Evolutionary conservation across 2,797 vertebrate genomes (phyloP).

Genomic region (Lerista edwardsae): DNA sequence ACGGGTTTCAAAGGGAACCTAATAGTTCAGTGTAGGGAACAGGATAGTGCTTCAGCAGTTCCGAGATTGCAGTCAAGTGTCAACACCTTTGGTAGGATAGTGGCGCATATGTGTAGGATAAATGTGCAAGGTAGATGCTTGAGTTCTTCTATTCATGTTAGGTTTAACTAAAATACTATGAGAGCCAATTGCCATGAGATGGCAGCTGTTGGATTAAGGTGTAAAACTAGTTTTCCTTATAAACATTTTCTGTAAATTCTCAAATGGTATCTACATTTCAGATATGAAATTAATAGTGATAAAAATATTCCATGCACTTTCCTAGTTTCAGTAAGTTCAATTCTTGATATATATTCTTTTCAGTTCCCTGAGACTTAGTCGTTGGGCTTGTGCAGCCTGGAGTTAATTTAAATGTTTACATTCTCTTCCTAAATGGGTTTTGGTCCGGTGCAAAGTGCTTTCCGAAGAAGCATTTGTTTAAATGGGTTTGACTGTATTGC

Average conservation of each 20-base stretch:
- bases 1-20: not conserved
- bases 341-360: constrained; percentile 26
- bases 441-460: constrained; percentile 22
- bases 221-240: not conserved
- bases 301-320: not conserved
- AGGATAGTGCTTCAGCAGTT: not conserved
- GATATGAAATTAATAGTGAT: not conserved
- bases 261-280: not conserved
- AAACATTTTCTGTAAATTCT: not conserved
- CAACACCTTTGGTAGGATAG: not conserved
- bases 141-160: not conserved
- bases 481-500: constrained; percentile 45
- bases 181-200: not conserved
- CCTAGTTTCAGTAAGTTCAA: not conserved
- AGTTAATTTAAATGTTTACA: constrained; percentile 17
- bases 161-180: not conserved
- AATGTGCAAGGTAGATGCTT: not conserved
- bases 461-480: constrained; percentile 26
- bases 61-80: not conserved
- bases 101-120: not conserved
- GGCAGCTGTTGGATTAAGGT: not conserved
- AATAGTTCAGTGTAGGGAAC: not conserved
- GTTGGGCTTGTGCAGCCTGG: not conserved
- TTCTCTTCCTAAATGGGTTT: constrained; percentile 32
- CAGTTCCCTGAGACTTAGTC: constrained; percentile 21